Base-by-base conservation (phyloP, 2,797 vertebrate genomes). In the Melanotaenia trifasciata region DNA sequence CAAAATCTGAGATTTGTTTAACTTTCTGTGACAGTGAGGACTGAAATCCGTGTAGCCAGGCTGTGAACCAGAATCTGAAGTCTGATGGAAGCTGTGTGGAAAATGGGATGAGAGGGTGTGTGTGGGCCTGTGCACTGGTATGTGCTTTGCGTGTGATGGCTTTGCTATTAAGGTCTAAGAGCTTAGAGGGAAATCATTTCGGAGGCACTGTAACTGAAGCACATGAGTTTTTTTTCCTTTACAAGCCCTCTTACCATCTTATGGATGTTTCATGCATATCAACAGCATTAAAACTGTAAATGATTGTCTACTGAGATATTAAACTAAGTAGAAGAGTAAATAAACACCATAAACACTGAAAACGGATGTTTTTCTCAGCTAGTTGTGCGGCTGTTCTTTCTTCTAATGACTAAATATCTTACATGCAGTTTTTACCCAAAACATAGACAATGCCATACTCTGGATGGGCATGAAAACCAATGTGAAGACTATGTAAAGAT, bases 61-160 rank as follows among this genome's bases (percentile, higher is more conserved):
- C 28, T 56, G 53, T 30, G 53, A 28, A 54, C 24, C 32, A 26
- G n/a, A 53, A 53, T 53, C 32, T 65, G 63, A 24, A 38, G n/a
- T 40, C n/a, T 56, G 51, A 57, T 30, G 32, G n/a, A 36, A 40
- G 18, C 53, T 28, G 11, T 66, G 24, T 53, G 32, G 53, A 65
- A 33, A 65, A 35, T 51, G 54, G 2, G 11, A 5, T 16, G 53
- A 65, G 22, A 22, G 35, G 24, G 33, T 57, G 12, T 10, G 3
- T 28, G 24, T 56, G 20, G 45, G 16, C 14, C 24, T 30, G 53
- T 56, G 54, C 20, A 32, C 12, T 43, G 33, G 26, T 16, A 22
- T 0, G 16, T 30, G 53, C 13, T 57, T 67, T 14, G 32, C 22
- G 20, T 35, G 43, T n/a, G 5, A 43, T 43, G 18, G 53, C 18